Evolutionary conservation across 2,888 invertebrate species (phyloP), one percentile per base, ranked within the genome.

Genomic region (Thera britannica): DNA sequence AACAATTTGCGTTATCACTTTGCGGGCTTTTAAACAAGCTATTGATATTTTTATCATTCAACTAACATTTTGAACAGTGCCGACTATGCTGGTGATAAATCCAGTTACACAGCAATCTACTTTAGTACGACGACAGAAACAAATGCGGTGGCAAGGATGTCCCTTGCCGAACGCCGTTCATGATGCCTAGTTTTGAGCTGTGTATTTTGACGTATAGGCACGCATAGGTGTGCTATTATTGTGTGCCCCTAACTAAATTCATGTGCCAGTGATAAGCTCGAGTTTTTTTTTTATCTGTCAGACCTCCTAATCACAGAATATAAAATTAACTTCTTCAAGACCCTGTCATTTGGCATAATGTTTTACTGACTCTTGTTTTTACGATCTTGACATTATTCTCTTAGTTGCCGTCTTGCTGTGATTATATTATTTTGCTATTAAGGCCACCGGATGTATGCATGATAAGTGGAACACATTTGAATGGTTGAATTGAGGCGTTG

Each of bases 401-500:
- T 71, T 65, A 75, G 72, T 68, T 57, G 70, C 62, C 66, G 71
- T 78, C 76, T 71, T 57, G 70, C 67, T 65, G 71, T 79, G 78
- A 79, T 77, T 78, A 78, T 75, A 78, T 79, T 78, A 82, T 82
- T 77, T 77, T 72, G 75, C 66, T 84, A 85, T 82, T 85, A 84
- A 84, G 86, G 85, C 77, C 86, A 75, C 83, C 88, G 87, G 88
- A 88, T 87, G 81, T 82, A 72, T 83, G 79, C 75, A 75, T 80
- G 79, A 73, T 83, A 84, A 84, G 79, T 86, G 72, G 83, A 83
- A 77, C 83, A 79, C 82, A 82, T 85, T 83, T 85, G 77, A 85
- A 84, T 86, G 81, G 76, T 72, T 71, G 73, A 75, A 78, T 82
- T 83, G 76, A 81, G 69, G 73, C 72, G 68, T 72, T 72, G 61